A percentile compares a stretch with the other conserved stretches of the same genome.
Evolutionary conservation across 2,113 vertebrate species (phyloP).

Genomic region (Lathamus discolor): DNA sequence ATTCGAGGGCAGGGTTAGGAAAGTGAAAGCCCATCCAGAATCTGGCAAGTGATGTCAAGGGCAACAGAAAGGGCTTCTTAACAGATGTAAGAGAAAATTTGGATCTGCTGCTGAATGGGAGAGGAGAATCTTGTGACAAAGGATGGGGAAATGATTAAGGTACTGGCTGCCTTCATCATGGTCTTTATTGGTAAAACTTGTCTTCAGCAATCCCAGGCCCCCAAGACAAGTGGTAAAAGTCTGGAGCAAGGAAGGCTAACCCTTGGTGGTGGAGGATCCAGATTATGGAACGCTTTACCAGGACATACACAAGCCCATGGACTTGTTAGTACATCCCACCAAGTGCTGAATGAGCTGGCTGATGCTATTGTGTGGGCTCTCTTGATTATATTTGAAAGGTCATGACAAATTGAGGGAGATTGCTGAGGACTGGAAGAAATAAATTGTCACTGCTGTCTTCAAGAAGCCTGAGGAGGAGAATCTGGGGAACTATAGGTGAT

Average conservation of each 20-base stretch:
- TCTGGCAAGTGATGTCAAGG: neutral
- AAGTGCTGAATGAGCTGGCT: neutral
- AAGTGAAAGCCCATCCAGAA: neutral
- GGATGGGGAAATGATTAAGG: neutral
- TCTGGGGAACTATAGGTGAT: neutral
- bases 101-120: neutral
- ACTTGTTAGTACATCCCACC: neutral
- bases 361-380: neutral
- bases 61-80: neutral
- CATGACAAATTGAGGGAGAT: neutral
- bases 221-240: neutral
- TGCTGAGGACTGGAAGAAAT: neutral
- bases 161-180: fast-evolving
- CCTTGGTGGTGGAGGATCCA: neutral
- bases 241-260: neutral
- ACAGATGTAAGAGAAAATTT: neutral
- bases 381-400: neutral
- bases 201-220: neutral
- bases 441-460: neutral
- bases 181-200: neutral
- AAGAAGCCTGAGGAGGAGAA: neutral
- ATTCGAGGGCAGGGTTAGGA: neutral
- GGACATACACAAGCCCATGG: neutral
- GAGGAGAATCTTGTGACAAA: neutral
- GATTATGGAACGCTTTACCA: neutral